Evolutionary conservation across 2,888 invertebrate genomes (phyloP), one percentile per base, ranked within the genome.

Genomic region (Troides helena): DNA sequence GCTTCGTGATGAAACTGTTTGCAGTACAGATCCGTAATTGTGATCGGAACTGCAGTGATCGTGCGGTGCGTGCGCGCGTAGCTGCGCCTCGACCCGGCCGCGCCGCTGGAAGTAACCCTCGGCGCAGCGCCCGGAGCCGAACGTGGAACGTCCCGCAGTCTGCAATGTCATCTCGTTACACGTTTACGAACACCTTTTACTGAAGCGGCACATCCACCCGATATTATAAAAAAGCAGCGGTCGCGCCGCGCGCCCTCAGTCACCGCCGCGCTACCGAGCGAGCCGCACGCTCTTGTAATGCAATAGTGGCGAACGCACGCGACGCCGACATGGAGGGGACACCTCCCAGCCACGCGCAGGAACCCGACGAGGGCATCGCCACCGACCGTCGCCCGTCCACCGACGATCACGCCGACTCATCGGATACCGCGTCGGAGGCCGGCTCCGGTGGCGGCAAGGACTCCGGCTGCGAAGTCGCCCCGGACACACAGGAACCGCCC

Each of bases 341-440:
- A 76, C 82, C 83, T 82, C 84, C 85, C 76, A 78, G 80, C 81
- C 85, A 82, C 81, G 77, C 84, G 83, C 85, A 85, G 74, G 90
- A 91, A 78, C 83, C 81, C 76, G 92, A 83, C 76, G 92, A 92
- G 82, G 92, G 92, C 78, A 90, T 92, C 82, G 83, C 90, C 81
- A 78, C 87, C 79, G 92, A 91, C 84, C 89, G 90, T 73, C 88
- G 91, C 76, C 88, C 87, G 75, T 90, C 92, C 77, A 86, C 87
- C 82, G 95, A 95, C 80, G 95, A 95, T 77, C 94, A 94, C 62
- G 94, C 94, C 56, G 96, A 95, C 82, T 86, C 95, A 36, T 95
- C 95, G 61, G 95, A 95, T 85, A 93, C 94, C 76, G 95, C 93
- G 57, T 95, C 95, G 25, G 95, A 95, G 68, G 89, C 94, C 58